Evolutionary conservation across 2,113 vertebrate genomes (phyloP), one percentile per base, ranked within the genome.

Genomic region (Datnioides undecimradiatus): DNA sequence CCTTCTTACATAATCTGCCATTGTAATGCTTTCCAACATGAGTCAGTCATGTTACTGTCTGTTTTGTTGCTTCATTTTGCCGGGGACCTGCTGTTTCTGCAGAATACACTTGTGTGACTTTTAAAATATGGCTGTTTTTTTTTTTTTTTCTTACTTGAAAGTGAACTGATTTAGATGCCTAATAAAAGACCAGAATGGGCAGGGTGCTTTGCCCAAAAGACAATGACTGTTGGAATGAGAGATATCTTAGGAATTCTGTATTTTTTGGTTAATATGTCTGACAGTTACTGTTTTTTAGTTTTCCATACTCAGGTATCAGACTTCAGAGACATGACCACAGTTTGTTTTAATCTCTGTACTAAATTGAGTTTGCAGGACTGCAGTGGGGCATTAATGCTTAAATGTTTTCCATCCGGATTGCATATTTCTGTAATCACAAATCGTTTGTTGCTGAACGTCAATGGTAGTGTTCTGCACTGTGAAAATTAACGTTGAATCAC

Each of bases 131-230:
- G 68, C 41, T 27, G 36, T 82, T 85, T 90, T 90, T 77, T 83
- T 85, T 88, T 52, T 83, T 86, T 82, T 85, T 90, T 90, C 79
- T 83, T 85, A 88, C 57, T 83, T 86, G 80, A 84, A 84, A 76
- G 7, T 64, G 66, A 88, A 68, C 48, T 75, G 75, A 87, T 73
- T 82, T 76, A 72, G 69, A 87, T 80, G 87, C 82, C 89, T 57
- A 91, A 86, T 89, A 90, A 92, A 92, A 79, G 76, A 85, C 57
- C 74, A 63, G 80, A 86, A 45, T 54, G 70, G 25, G 31, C 68
- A 46, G 51, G 23, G 31, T 57, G 34, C 19, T 65, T 70, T 52
- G 2, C 58, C 25, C 23, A 23, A 74, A 84, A 73, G n/a, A 34
- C 0, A 0, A 23, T 72, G 64, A 29, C 1, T 68, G 52, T 49